Percentiles rank a stretch among this genome's conserved stretches.
These are phyloP conservation scores for Allobates femoralis DNA, from an alignment of 2,797 vertebrate species.

Conservation along the genomic window DNA sequence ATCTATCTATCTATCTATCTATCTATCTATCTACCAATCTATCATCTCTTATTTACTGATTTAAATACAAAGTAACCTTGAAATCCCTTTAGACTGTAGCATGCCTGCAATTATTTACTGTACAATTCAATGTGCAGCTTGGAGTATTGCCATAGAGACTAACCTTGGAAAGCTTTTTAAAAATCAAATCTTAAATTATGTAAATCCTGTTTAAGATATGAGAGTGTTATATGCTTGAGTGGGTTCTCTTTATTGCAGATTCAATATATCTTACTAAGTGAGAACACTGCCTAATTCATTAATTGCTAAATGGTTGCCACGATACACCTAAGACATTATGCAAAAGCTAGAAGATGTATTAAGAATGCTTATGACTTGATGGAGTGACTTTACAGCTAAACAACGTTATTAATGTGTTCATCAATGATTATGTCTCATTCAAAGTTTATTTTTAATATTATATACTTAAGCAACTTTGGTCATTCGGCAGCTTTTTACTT, in stretches of 20 bases:
- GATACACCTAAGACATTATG: slow-evolving; percentile 45
- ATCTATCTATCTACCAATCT: neutral
- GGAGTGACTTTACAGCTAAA: slow-evolving; percentile 33
- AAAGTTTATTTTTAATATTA: slow-evolving; percentile 1
- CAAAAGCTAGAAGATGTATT: slow-evolving; percentile 17
- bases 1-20: no score
- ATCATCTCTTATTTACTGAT: no score
- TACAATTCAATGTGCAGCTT: slow-evolving; percentile 12
- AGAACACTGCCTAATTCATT: slow-evolving; percentile 52
- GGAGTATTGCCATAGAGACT: slow-evolving; percentile 47
- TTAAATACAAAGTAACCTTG: slow-evolving; percentile 34
- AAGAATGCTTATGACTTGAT: slow-evolving; percentile 27
- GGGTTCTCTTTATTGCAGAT: slow-evolving; percentile 52
- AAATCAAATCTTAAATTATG: slow-evolving; percentile 55
- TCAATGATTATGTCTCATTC: slow-evolving; percentile 39
- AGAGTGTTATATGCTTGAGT: slow-evolving; percentile 49
- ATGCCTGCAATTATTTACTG: slow-evolving; percentile 10
- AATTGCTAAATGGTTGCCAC: slow-evolving; percentile 51
- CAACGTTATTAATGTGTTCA: slow-evolving; percentile 43
- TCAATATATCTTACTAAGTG: slow-evolving; percentile 55
- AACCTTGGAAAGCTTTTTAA: slow-evolving; percentile 55
- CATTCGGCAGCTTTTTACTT: neutral
- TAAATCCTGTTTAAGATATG: slow-evolving; percentile 44
- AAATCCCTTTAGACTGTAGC: slow-evolving; percentile 1
- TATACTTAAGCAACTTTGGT: neutral